A percentile compares a stretch with the other conserved stretches of the same genome.
Evolutionary conservation across 2,113 vertebrate genomes (phyloP).

Genomic region (Phaethornis superciliosus): DNA sequence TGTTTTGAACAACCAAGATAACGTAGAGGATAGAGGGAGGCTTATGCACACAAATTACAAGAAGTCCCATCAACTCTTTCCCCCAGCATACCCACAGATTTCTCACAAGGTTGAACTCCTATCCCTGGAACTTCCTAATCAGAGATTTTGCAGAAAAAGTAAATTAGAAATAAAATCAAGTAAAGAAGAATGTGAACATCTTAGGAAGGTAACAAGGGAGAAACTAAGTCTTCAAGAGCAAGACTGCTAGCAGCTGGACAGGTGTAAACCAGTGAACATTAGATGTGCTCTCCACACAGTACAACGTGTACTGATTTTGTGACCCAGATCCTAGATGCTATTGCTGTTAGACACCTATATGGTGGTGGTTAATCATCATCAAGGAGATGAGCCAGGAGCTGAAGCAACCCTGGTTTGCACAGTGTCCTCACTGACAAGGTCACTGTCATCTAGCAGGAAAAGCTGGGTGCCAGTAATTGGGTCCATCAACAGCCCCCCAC

Average conservation of each 20-base stretch:
- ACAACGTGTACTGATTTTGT: no score
- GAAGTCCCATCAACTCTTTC: neutral
- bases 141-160: neutral
- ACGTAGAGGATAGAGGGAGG: neutral
- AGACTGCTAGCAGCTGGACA: neutral
- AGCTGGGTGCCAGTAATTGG: neutral
- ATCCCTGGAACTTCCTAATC: neutral
- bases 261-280: neutral
- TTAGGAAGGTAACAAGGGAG: neutral
- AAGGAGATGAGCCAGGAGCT: neutral
- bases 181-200: neutral
- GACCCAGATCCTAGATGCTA: neutral
- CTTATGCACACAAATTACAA: neutral
- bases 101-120: neutral
- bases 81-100: neutral
- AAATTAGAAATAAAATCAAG: neutral
- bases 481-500: rapidly evolving
- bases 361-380: neutral
- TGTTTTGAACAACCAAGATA: neutral
- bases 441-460: neutral
- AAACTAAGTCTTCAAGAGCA: neutral
- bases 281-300: neutral
- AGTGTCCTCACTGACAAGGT: neutral
- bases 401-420: rapidly evolving
- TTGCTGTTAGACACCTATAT: neutral